phyloP scores from a whole-genome alignment of 1,140 invertebrate species.

The Laupala kohalensis region DNA sequence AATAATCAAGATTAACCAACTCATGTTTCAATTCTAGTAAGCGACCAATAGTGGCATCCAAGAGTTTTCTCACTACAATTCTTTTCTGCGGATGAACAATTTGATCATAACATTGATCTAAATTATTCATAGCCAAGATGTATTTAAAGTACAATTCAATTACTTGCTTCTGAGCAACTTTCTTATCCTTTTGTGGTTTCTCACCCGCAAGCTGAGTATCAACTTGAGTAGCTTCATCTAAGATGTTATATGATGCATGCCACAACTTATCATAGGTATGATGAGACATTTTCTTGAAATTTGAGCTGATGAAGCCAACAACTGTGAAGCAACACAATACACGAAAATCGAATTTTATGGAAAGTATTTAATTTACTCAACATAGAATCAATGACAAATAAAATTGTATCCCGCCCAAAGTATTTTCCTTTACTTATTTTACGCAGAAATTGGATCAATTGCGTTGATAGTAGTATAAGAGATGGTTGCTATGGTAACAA shows the following conservation, averaged over 20 bases:
- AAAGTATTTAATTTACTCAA: too few relatives aligned
- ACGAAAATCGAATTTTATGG: too few relatives aligned
- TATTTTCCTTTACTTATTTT: too few relatives aligned
- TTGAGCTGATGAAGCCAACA: too few relatives aligned
- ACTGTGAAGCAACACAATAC: too few relatives aligned
- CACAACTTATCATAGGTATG: slow-evolving; percentile 55
- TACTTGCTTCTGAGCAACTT: slow-evolving; percentile 38
- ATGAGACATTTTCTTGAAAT: slow-evolving; percentile 57
- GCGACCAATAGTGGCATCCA: slow-evolving; percentile 69
- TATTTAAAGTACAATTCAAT: slow-evolving; percentile 64
- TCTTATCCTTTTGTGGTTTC: slow-evolving; percentile 44
- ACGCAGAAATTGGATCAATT: too few relatives aligned
- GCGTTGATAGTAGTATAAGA: too few relatives aligned
- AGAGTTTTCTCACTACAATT: slow-evolving; percentile 55
- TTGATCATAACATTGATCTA: slow-evolving; percentile 78
- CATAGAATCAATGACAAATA: too few relatives aligned
- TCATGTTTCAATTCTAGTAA: slow-evolving; percentile 69
- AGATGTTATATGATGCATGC: slow-evolving; percentile 41
- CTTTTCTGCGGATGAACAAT: slow-evolving; percentile 87
- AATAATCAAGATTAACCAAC: slow-evolving; percentile 70
- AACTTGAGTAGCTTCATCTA: slow-evolving; percentile 45
- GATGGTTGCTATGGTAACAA: too few relatives aligned
- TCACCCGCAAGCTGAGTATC: slow-evolving; percentile 47
- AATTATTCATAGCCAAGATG: slow-evolving; percentile 54
- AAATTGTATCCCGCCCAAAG: too few relatives aligned